These are phyloP conservation scores for Xerus rutilus DNA, from an alignment of 2,797 vertebrate species.

Conservation along the genomic window DNA sequence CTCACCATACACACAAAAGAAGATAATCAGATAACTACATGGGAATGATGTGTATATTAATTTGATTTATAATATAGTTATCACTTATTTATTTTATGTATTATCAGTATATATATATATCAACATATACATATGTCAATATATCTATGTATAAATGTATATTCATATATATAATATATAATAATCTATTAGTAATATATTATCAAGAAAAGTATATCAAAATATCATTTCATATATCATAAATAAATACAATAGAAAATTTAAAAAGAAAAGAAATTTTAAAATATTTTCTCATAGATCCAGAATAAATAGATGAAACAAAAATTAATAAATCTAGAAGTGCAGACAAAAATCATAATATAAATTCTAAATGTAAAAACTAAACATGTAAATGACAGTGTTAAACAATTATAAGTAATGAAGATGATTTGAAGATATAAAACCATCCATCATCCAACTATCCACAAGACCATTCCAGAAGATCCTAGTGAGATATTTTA, in stretches of 20 bases:
- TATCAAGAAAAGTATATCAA: not conserved
- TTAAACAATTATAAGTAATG: not conserved
- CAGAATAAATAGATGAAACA: not conserved
- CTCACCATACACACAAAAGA: not conserved
- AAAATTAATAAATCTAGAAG: slow-evolving; percentile 5
- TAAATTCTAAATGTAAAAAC: not conserved
- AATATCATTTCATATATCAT: not conserved
- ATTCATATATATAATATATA: no score
- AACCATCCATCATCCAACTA: not conserved
- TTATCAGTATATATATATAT: no score
- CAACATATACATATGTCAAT: no score
- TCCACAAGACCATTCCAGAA: not conserved
- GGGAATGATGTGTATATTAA: not conserved
- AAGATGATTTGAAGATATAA: slow-evolving; percentile 31
- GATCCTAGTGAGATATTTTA: not conserved
- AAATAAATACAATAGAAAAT: not conserved
- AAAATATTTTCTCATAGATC: not conserved
- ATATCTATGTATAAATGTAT: no score
- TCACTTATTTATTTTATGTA: not conserved
- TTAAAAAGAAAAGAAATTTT: not conserved
- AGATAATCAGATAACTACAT: not conserved
- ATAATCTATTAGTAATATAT: no score
- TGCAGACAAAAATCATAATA: not conserved
- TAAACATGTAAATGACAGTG: not conserved
- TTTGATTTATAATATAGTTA: not conserved